Evolutionary conservation across 2,113 vertebrate genomes (phyloP), one percentile per base, ranked within the genome.

Genomic region (Miniopterus natalensis): DNA sequence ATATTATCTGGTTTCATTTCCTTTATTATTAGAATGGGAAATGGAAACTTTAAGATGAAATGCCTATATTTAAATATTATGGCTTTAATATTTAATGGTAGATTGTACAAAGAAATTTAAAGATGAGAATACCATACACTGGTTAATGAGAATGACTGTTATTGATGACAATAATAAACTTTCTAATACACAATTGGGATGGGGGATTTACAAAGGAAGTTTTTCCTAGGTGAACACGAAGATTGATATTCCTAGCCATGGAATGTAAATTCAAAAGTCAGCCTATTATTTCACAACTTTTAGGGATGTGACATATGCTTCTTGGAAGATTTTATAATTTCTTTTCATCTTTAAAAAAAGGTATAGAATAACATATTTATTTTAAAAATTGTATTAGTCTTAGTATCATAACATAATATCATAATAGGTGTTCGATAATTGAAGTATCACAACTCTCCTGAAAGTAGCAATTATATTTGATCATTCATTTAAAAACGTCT

Each of bases 41-140:
- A 97, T 97, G 96, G 95, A 96, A 98, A 97, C 95, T 97, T 97
- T 96, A 92, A 96, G 91, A 97, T 73, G 80, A 97, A 98, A 97
- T 96, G 95, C 96, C 63, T 57, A 0, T 95, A 97, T 98, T 98
- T 98, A 98, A 98, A 93, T 97, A 96, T 97, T 98, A 96, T 95
- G 97, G 96, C 97, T 98, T 94, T 83, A 92, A 89, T 93, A 95
- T 77, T 80, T 81, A 94, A 66, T 70, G 13, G 31, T 68, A 77
- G 61, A 92, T 45, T 81, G 23, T 92, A 14, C 40, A 81, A 70
- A 94, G 80, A 85, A 66, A 53, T 65, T 86, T 90, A 42, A 73
- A 53, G 79, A 70, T 75, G 59, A 84, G 51, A 91, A 49, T 1
- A 31, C 51, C 4, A 65, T 21, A 31, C 23, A 47, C 31, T 84